Conservation (phyloP, 2,888 invertebrate genomes). For the Drosophila fungiperda region DNA sequence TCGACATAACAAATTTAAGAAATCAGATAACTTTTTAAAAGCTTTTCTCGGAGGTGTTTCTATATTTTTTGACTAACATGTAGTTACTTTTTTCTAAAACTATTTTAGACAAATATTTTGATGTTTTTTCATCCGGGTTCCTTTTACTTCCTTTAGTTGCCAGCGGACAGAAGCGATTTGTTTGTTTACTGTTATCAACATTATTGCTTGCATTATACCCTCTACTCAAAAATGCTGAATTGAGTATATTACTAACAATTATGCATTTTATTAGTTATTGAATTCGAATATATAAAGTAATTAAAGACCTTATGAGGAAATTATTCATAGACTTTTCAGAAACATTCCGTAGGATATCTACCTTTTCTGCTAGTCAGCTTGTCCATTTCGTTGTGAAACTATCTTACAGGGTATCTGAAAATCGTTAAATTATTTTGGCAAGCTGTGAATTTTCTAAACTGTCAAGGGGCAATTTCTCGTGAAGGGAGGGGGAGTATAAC, state of each 20-base stretch:
- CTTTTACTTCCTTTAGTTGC: not conserved
- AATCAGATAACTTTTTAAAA: not conserved
- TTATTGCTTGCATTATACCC: not conserved
- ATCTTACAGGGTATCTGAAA: not conserved
- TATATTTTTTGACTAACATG: not conserved
- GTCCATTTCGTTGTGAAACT: not conserved
- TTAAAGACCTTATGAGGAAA: not conserved
- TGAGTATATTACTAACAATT: not conserved
- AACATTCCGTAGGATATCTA: not conserved
- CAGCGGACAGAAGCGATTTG: not conserved
- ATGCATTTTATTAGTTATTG: not conserved
- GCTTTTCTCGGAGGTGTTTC: not conserved
- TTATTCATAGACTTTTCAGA: not conserved
- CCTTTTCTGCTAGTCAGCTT: not conserved
- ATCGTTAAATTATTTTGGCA: not conserved
- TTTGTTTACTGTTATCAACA: not conserved
- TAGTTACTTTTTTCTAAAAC: not conserved
- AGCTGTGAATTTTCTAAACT: slow-evolving; percentile 2
- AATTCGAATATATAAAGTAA: not conserved
- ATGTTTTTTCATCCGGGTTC: not conserved
- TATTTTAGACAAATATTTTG: not conserved
- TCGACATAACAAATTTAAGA: not conserved
- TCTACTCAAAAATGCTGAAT: not conserved
- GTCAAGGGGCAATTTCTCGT: not conserved
- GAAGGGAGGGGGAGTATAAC: not conserved